Conservation (phyloP, 2,797 vertebrate species). For the Epinephelus awoara region DNA sequence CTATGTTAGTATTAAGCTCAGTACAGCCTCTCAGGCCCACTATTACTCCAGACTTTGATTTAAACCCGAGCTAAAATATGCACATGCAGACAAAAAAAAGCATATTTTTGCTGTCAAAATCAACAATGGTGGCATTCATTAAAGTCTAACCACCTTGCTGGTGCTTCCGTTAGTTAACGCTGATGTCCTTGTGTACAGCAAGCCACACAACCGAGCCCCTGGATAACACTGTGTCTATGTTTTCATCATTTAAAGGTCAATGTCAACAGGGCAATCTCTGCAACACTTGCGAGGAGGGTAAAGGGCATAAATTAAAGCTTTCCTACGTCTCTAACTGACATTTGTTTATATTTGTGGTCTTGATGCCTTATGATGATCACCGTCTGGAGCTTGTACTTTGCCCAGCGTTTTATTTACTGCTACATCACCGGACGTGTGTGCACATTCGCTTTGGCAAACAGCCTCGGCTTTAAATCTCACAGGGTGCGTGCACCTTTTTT, state of each 20-base stretch:
- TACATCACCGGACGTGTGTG: constrained; percentile 36
- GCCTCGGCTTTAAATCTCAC: constrained; percentile 51
- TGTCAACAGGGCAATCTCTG: constrained; percentile 28
- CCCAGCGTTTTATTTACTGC: constrained; percentile 67
- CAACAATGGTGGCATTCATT: background rate
- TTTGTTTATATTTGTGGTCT: constrained; percentile 61
- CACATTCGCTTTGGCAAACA: constrained; percentile 48
- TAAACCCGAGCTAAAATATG: no score
- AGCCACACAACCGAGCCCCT: background rate
- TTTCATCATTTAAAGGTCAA: constrained; percentile 55
- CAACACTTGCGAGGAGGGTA: background rate
- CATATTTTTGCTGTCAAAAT: no score
- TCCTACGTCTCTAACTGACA: constrained; percentile 35
- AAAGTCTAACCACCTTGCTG: background rate
- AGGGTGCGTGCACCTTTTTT: background rate
- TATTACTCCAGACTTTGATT: no score
- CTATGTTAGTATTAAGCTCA: background rate
- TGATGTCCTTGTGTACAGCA: constrained; percentile 1
- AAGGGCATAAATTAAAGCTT: constrained; percentile 32
- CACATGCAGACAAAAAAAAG: no score
- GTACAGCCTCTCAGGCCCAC: background rate
- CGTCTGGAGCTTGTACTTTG: constrained; percentile 43
- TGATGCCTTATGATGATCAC: constrained; percentile 60
- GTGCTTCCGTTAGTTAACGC: background rate
- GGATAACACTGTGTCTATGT: constrained; percentile 1